Conservation (phyloP, 2,113 vertebrate species). For the Bambusicola thoracicus region DNA sequence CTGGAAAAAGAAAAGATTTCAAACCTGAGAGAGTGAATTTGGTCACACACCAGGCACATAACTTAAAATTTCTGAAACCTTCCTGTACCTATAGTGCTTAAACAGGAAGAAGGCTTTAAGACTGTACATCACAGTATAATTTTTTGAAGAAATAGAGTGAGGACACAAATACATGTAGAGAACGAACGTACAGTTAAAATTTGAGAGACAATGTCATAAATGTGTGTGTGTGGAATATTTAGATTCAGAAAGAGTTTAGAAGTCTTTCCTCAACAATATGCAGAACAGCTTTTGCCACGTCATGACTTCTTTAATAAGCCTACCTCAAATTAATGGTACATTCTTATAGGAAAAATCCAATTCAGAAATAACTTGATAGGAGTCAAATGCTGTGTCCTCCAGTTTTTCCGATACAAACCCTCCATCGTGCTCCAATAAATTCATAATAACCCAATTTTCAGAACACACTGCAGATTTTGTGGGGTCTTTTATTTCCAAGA, state of each 20-base stretch:
- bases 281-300: not conserved
- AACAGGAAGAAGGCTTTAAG: not conserved
- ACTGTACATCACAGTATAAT: not conserved
- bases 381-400: not conserved
- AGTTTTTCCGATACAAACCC: not conserved
- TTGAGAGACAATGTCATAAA: not conserved
- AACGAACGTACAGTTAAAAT: not conserved
- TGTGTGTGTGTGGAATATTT: not conserved
- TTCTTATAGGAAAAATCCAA: not conserved
- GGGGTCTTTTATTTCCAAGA: rapidly evolving
- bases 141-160: not conserved
- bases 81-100: not conserved
- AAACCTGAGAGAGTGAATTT: not conserved
- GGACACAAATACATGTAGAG: not conserved
- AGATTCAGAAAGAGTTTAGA: not conserved
- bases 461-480: not conserved
- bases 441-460: not conserved
- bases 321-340: not conserved
- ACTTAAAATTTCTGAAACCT: not conserved
- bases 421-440: not conserved
- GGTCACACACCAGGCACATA: not conserved
- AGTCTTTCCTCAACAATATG: not conserved
- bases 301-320: not conserved
- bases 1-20: not conserved
- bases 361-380: not conserved